Conservation (phyloP, 53 echinoderm and acorn worm genomes). For the Crossaster papposus region DNA sequence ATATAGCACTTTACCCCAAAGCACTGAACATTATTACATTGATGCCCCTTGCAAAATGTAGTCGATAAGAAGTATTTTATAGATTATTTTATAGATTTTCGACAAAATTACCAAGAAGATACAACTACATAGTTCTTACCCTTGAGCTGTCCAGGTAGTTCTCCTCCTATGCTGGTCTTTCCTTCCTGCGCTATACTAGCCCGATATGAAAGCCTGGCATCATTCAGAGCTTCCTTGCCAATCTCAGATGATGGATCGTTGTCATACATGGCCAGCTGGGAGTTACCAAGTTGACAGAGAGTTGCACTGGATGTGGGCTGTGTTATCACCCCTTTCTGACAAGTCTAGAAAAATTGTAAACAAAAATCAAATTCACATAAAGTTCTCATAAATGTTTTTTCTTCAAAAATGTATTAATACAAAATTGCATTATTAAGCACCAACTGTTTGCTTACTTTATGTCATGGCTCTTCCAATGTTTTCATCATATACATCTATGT, state of each 20-base stretch:
- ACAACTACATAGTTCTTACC: conserved; percentile 44
- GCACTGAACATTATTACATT: too few species aligned
- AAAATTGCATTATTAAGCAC: too few species aligned
- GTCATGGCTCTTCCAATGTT: too few species aligned
- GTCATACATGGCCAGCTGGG: conserved; percentile 90
- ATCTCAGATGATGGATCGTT: conserved; percentile 66
- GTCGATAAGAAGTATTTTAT: too few species aligned
- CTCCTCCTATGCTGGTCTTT: conserved; percentile 81
- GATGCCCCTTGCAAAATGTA: too few species aligned
- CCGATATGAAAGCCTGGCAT: conserved; percentile 82
- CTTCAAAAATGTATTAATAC: too few species aligned
- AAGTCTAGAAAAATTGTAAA: conserved; percentile 58
- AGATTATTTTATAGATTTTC: too few species aligned
- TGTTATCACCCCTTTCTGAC: conserved; percentile 90
- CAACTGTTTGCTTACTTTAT: too few species aligned
- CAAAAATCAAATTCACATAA: not conserved
- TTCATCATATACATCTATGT: too few species aligned
- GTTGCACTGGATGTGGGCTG: conserved; percentile 88
- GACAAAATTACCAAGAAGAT: not conserved
- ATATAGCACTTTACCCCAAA: too few species aligned
- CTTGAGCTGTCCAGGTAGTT: conserved; percentile 74
- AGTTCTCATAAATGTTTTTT: not conserved
- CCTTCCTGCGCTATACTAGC: conserved; percentile 93
- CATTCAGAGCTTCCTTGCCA: conserved; percentile 69
- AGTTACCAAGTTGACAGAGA: conserved; percentile 79